Percentiles rank a stretch among this genome's conserved stretches.
Conservation (phyloP, 1,140 invertebrate species). For the Meteorus sp. region DNA sequence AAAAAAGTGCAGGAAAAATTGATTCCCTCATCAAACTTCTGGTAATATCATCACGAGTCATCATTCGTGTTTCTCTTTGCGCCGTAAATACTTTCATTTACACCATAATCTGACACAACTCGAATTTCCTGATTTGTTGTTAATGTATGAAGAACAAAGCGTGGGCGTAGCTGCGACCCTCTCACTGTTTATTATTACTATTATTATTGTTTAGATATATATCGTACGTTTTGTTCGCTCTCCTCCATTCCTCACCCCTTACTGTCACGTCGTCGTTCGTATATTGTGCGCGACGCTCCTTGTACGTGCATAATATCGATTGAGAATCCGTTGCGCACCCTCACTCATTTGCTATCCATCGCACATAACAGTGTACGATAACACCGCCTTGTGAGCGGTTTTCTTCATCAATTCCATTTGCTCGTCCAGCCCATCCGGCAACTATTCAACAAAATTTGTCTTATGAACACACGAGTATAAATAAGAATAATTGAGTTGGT, state of each 20-base stretch:
- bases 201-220: no score
- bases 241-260: no score
- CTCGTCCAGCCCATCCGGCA: neutral
- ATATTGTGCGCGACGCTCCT: no score
- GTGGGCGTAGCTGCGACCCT: conserved; percentile 12
- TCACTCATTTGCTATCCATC: neutral
- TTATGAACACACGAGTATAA: no score
- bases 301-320: conserved; percentile 21
- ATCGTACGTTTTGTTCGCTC: neutral
- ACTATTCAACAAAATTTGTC: no score
- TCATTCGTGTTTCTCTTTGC: no score
- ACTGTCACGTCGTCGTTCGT: neutral
- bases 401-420: neutral
- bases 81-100: no score
- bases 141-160: neutral
- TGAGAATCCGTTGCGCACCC: conserved; percentile 9
- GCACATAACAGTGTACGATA: neutral
- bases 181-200: no score
- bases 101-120: no score
- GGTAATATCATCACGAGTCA: neutral
- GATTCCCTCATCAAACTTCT: neutral
- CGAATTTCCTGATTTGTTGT: no score
- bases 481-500: no score
- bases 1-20: neutral
- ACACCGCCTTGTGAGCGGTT: neutral